Percentiles rank a stretch among this genome's conserved stretches.
phyloP scores from a whole-genome alignment of 1,140 invertebrate genomes.

The Heliconius congener region DNA sequence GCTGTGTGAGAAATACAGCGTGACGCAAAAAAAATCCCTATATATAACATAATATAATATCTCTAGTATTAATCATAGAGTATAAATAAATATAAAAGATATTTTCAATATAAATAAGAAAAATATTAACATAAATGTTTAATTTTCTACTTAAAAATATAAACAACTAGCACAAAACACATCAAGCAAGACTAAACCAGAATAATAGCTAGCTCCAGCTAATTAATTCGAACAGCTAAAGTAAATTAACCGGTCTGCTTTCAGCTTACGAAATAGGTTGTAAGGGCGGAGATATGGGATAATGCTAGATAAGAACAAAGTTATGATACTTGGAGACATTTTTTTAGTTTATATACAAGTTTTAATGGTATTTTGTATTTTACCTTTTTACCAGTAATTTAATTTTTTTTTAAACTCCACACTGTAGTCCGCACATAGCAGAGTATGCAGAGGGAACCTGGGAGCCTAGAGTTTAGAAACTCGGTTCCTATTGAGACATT shows the following conservation, averaged over 20 bases:
- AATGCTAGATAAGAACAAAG: constrained; percentile 12
- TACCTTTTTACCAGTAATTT: no score
- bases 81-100: not conserved
- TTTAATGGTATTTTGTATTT: not conserved
- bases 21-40: no score
- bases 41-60: no score
- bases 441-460: no score
- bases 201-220: constrained; percentile 26
- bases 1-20: no score
- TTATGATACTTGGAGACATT: constrained; percentile 9
- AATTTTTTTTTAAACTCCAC: no score
- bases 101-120: not conserved
- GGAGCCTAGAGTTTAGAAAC: no score
- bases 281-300: constrained; percentile 21
- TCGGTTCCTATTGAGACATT: no score
- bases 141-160: not conserved
- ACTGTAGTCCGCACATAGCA: no score
- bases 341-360: not conserved
- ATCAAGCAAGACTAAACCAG: constrained; percentile 27
- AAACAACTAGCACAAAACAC: constrained; percentile 17
- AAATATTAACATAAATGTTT: not conserved
- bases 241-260: constrained; percentile 24
- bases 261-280: constrained; percentile 21
- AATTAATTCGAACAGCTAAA: constrained; percentile 28
- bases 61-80: no score